phyloP scores from a whole-genome alignment of 53 echinoderm and acorn worm genomes.

The Luidia sarsii region DNA sequence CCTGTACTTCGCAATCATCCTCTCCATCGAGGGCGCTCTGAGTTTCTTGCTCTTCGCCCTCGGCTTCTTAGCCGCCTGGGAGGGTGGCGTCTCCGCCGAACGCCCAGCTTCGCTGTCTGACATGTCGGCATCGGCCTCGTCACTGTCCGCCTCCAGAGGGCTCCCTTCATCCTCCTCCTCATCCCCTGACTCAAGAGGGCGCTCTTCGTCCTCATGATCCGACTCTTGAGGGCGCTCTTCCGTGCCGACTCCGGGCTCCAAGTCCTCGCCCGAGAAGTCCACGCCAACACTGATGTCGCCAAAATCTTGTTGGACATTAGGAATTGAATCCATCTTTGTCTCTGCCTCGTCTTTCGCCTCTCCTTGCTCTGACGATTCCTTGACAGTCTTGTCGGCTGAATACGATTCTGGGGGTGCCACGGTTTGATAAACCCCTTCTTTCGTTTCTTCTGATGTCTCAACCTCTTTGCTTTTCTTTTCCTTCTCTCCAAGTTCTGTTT shows the following conservation, averaged over 20 bases:
- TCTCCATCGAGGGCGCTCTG: constrained; percentile 19
- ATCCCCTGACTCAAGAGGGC: too few relatives aligned
- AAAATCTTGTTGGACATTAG: constrained; percentile 79
- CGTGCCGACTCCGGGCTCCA: constrained; percentile 26
- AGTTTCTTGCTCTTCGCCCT: constrained; percentile 3
- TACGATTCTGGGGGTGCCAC: constrained; percentile 28
- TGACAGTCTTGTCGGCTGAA: background rate
- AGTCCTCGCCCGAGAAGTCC: constrained; percentile 71
- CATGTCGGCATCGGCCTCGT: constrained; percentile 10
- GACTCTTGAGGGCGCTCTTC: background rate
- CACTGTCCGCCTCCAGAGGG: constrained; percentile 46
- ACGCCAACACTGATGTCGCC: constrained; percentile 73
- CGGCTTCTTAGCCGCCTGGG: background rate
- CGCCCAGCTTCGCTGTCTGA: constrained; percentile 15
- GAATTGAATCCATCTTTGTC: constrained; percentile 11
- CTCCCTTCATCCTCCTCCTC: background rate
- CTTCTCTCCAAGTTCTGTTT: background rate
- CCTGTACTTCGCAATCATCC: constrained; percentile 48
- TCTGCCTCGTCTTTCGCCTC: background rate
- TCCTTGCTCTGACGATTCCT: background rate
- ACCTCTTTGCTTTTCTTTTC: too few relatives aligned
- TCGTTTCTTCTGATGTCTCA: constrained; percentile 3
- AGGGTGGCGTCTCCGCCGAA: background rate
- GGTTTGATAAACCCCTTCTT: background rate
- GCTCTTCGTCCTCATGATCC: constrained; percentile 17